Evolutionary conservation across 2,888 invertebrate species (phyloP), one percentile per base, ranked within the genome.

Genomic region (Orthosia gracilis): DNA sequence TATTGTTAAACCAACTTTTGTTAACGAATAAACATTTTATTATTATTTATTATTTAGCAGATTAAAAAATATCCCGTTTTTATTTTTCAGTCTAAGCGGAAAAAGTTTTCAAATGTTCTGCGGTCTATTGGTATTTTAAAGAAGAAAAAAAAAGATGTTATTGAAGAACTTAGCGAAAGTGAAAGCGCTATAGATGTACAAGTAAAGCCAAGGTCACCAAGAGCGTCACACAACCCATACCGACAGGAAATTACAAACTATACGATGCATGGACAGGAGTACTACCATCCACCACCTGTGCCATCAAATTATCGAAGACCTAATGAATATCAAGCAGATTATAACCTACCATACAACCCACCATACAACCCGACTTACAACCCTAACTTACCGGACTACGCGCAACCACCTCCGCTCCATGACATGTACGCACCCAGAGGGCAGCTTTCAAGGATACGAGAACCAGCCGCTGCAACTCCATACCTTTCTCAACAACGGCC

Each of bases 221-320:
- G 83, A 45, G 78, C 91, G n/a, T 23, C 40, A 9, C 77, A 77
- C 18, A 50, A 15, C n/a, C 92, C 93, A 1, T 95, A 89, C 71
- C 89, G 87, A 52, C 96, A 95, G 82, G 87, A 94, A 3, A 73
- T 95, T n/a, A 87, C 89, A 0, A 93, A 92, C 82, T 96, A 95
- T 69, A 86, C 89, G 84, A 91, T 95, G 93, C 90, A 94, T 72
- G 90, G 87, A 3, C 94, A 94, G 68, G 91, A 94, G 66, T 94
- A 90, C 71, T 91, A 88, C 62, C 89, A 87, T 13, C 88, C 88
- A 11, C 94, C 93, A 3, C 92, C 91, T 3, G 71, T 89, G 3
- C 86, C 88, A 4, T 84, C 83, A 7, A 73, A 83, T 47, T 84
- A 84, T 65, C 77, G 59, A 15, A 62, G 75, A 23, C 78, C 73